Conservation (phyloP, 1,140 invertebrate genomes). For the Drosophila lacteicornis region DNA sequence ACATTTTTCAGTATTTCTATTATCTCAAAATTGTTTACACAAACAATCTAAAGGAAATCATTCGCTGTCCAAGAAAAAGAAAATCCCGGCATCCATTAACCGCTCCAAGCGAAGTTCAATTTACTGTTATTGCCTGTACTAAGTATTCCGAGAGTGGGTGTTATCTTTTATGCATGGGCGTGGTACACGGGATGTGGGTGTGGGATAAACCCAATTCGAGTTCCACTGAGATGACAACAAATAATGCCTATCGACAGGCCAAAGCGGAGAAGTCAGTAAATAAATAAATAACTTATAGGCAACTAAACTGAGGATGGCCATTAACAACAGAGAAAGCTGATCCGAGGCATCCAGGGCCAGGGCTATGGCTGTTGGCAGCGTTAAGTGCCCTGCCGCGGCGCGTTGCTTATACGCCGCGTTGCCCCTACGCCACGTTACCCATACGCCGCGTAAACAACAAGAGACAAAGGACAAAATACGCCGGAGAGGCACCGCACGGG, state of each 20-base stretch:
- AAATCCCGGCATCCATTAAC: conserved; percentile 24
- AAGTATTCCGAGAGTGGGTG: conserved; percentile 31
- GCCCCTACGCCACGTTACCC: conserved; percentile 33
- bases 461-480: conserved; percentile 30
- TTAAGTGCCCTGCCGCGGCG: conserved; percentile 41
- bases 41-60: background rate
- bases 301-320: conserved; percentile 59
- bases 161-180: conserved; percentile 55
- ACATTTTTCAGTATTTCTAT: background rate
- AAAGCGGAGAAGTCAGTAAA: conserved; percentile 52
- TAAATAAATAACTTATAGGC: conserved; percentile 78
- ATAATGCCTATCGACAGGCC: conserved; percentile 59
- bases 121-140: conserved; percentile 63
- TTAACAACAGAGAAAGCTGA: conserved; percentile 44
- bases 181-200: conserved; percentile 19
- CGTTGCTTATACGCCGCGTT: conserved; percentile 57
- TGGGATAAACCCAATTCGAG: conserved; percentile 23
- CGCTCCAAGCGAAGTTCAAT: conserved; percentile 66
- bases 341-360: conserved; percentile 5
- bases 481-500: background rate
- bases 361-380: conserved; percentile 19
- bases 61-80: background rate
- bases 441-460: conserved; percentile 59
- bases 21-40: conserved; percentile 18
- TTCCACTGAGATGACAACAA: conserved; percentile 36